These are phyloP conservation scores for Sceliomorpha sp. DNA, from an alignment of 2,888 invertebrate species.

Conservation along the genomic window DNA sequence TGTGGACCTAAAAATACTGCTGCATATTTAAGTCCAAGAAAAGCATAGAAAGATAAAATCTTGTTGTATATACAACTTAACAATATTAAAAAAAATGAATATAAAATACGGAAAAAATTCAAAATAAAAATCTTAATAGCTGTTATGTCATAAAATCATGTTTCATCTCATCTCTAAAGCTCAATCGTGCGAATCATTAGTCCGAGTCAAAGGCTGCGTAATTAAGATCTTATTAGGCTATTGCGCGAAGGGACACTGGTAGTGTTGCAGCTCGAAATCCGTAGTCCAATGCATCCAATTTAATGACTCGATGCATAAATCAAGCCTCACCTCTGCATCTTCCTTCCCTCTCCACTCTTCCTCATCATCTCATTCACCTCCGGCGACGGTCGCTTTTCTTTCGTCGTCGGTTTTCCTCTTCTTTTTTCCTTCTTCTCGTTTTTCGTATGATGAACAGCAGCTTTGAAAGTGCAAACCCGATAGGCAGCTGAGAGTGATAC, in stretches of 20 bases:
- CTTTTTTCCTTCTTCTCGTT: too few relatives aligned
- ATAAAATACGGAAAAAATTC: too few relatives aligned
- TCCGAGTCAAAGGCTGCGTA: neutral
- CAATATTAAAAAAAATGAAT: too few relatives aligned
- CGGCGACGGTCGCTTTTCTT: neutral
- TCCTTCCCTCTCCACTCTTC: constrained; percentile 6
- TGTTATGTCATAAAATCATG: too few relatives aligned
- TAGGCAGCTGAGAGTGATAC: constrained; percentile 11
- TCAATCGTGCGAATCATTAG: too few relatives aligned
- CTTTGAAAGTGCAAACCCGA: neutral
- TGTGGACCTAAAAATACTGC: too few relatives aligned
- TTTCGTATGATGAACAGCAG: neutral
- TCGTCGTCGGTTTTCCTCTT: neutral
- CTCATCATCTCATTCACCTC: constrained; percentile 9
- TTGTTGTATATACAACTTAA: too few relatives aligned
- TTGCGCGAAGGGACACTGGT: constrained; percentile 4
- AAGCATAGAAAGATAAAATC: too few relatives aligned
- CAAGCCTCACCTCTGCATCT: constrained; percentile 13
- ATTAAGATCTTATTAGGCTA: constrained; percentile 25
- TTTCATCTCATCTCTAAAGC: too few relatives aligned
- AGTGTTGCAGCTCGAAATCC: neutral
- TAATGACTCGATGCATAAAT: constrained; percentile 32
- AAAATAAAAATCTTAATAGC: too few relatives aligned
- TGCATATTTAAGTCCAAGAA: too few relatives aligned
- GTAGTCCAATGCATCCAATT: constrained; percentile 30